Evolutionary conservation across 1,140 invertebrate species (phyloP).

Genomic region (Mycetomoellerius zeteki): DNA sequence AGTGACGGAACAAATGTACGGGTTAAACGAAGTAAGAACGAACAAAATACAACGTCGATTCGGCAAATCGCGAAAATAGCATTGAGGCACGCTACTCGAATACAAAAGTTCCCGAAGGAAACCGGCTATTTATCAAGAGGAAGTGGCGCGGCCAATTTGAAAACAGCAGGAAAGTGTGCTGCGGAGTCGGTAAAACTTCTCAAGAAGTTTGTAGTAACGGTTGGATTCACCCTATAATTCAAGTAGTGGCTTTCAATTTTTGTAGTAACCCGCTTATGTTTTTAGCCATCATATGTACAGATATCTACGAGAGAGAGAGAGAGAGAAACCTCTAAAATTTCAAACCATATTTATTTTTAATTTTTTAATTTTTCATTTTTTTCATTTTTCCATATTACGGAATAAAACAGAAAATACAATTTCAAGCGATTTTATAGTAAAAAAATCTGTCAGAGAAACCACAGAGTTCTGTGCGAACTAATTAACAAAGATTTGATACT

Average conservation of each 20-base stretch:
- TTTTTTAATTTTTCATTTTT: too few species aligned
- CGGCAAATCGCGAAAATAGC: conserved; percentile 67
- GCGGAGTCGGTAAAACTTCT: conserved; percentile 59
- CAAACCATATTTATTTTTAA: too few species aligned
- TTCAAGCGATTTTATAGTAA: background rate
- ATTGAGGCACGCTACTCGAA: conserved; percentile 61
- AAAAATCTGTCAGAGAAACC: background rate
- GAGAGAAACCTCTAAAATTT: background rate
- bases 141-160: conserved; percentile 74
- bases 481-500: conserved; percentile 27
- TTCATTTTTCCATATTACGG: background rate
- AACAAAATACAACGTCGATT: conserved; percentile 58
- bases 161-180: conserved; percentile 72
- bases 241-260: conserved; percentile 62
- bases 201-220: conserved; percentile 61
- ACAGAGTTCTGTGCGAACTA: background rate
- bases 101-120: conserved; percentile 70
- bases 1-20: conserved; percentile 50
- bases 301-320: conserved; percentile 36
- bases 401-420: background rate
- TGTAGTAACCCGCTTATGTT: conserved; percentile 57
- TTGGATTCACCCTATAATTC: conserved; percentile 72
- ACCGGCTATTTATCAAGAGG: conserved; percentile 73
- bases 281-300: conserved; percentile 46
- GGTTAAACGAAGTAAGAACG: conserved; percentile 63